A percentile compares a stretch with the other conserved stretches of the same genome.
Evolutionary conservation across 2,797 vertebrate genomes (phyloP).

Genomic region (Pseudocheirus occidentalis): DNA sequence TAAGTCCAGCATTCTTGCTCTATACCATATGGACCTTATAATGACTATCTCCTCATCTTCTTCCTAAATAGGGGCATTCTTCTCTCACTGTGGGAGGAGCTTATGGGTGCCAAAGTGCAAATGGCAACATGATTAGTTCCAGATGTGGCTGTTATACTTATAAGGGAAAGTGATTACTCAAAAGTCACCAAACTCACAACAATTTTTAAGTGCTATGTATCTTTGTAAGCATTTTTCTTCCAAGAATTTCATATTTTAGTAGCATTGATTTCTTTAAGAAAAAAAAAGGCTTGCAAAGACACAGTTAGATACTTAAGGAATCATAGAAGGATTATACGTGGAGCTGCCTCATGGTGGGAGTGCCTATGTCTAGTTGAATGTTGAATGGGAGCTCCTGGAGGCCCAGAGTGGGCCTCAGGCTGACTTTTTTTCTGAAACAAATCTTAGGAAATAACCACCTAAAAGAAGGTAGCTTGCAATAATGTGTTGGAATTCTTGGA

Average conservation of each 20-base stretch:
- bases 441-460: slow-evolving; percentile 35
- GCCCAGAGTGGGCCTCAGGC: slow-evolving; percentile 54
- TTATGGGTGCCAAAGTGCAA: background rate
- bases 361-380: background rate
- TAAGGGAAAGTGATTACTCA: slow-evolving; percentile 57
- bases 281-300: background rate
- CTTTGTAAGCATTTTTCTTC: slow-evolving; percentile 68
- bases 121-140: slow-evolving; percentile 47
- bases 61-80: background rate
- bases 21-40: background rate
- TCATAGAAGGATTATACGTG: background rate
- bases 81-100: background rate
- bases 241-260: slow-evolving; percentile 64
- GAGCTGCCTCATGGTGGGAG: background rate
- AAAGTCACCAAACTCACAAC: slow-evolving; percentile 64
- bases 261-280: slow-evolving; percentile 72
- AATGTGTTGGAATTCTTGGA: background rate
- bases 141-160: slow-evolving; percentile 66
- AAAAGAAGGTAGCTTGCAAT: slow-evolving; percentile 12
- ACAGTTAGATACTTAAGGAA: background rate
- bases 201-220: slow-evolving; percentile 67
- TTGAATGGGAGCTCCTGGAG: slow-evolving; percentile 19
- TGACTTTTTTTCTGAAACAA: slow-evolving; percentile 36
- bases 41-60: background rate
- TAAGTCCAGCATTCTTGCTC: background rate